Percentiles rank a stretch among this genome's conserved stretches.
phyloP scores from a whole-genome alignment of 1,140 invertebrate genomes.

The Ips nitidus region DNA sequence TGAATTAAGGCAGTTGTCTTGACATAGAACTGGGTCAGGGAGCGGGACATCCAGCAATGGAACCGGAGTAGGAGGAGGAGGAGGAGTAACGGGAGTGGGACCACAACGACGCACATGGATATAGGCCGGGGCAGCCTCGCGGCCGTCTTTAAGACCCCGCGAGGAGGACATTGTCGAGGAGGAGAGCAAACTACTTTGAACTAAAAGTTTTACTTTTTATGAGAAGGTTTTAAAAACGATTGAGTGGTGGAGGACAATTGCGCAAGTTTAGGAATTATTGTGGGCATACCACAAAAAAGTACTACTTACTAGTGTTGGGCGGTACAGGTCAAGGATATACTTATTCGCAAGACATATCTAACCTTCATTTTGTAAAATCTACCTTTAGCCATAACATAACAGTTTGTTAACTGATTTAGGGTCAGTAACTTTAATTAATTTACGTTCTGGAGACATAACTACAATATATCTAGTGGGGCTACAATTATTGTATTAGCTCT shows the following conservation, averaged over 20 bases:
- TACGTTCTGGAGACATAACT: neutral
- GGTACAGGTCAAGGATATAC: neutral
- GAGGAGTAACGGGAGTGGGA: neutral
- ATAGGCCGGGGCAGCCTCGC: constrained; percentile 30
- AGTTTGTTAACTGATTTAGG: too few relatives aligned
- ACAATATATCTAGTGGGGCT: neutral
- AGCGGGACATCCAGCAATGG: constrained; percentile 1
- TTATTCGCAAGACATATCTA: neutral
- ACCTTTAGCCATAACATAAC: neutral
- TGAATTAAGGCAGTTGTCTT: constrained; percentile 40
- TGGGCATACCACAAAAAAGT: neutral
- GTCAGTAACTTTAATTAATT: too few relatives aligned
- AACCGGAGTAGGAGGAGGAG: neutral
- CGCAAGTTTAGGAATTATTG: neutral
- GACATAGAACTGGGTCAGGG: constrained; percentile 27
- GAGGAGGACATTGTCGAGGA: constrained; percentile 30
- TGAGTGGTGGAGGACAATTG: neutral
- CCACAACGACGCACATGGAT: constrained; percentile 26
- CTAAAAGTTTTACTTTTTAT: neutral
- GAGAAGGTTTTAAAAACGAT: neutral
- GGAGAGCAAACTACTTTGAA: constrained; percentile 21
- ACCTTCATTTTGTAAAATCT: neutral
- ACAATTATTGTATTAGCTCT: neutral
- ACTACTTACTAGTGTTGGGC: neutral
- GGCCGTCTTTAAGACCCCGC: constrained; percentile 23